Percentiles rank a stretch among this genome's conserved stretches.
Evolutionary conservation across 1,140 invertebrate species (phyloP).

Genomic region (Pseudomyrmex concolor): DNA sequence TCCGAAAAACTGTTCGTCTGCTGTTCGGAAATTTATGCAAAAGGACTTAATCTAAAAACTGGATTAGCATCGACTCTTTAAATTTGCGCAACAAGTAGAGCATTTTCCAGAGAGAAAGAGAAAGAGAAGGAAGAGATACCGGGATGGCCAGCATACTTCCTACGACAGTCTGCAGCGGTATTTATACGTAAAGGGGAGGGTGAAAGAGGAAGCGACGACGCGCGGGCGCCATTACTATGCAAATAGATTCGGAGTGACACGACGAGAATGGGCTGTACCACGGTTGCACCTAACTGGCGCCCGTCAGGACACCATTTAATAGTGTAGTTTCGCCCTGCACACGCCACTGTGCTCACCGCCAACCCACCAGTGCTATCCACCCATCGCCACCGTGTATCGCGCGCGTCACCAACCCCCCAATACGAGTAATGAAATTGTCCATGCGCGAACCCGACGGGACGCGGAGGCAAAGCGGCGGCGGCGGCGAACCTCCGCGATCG

Average conservation of each 20-base stretch:
- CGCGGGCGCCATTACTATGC: slow-evolving; percentile 81
- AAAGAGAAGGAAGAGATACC: slow-evolving; percentile 34
- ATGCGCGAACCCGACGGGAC: slow-evolving; percentile 68
- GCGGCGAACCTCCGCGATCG: background rate
- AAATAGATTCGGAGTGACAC: slow-evolving; percentile 83
- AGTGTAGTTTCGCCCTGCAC: slow-evolving; percentile 81
- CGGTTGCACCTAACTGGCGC: slow-evolving; percentile 78
- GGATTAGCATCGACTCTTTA: background rate
- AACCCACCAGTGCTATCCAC: slow-evolving; percentile 53
- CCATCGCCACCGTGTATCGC: background rate
- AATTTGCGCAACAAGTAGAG: slow-evolving; percentile 39
- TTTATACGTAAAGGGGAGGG: slow-evolving; percentile 65
- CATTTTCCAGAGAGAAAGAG: background rate
- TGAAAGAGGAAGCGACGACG: slow-evolving; percentile 63
- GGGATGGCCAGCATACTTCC: slow-evolving; percentile 28
- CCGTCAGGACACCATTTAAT: slow-evolving; percentile 82
- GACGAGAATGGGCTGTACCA: slow-evolving; percentile 78
- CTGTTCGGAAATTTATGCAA: background rate
- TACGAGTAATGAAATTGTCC: slow-evolving; percentile 84
- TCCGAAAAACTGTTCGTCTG: no score
- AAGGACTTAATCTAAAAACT: slow-evolving; percentile 8
- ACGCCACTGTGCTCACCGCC: slow-evolving; percentile 64
- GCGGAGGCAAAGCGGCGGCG: background rate
- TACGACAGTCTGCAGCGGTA: slow-evolving; percentile 54
- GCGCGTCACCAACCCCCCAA: slow-evolving; percentile 63